These are phyloP conservation scores for Ornithoptera priamus DNA, from an alignment of 2,888 invertebrate genomes.

Conservation along the genomic window DNA sequence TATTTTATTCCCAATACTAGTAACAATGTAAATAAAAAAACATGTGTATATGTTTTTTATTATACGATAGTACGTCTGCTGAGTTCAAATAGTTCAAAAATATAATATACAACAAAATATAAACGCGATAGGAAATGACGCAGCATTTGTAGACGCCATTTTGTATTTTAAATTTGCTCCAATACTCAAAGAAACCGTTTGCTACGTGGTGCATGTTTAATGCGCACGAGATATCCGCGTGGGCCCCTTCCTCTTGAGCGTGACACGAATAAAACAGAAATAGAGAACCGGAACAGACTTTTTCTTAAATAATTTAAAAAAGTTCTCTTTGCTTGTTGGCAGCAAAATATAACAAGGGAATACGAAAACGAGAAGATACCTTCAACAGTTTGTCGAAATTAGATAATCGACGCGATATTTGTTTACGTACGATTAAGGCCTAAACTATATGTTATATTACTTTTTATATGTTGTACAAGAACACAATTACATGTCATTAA, in stretches of 20 bases:
- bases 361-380: background rate
- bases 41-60: no score
- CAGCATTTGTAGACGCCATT: background rate
- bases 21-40: no score
- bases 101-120: background rate
- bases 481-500: background rate
- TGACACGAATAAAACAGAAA: conserved; percentile 17
- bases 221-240: conserved; percentile 18
- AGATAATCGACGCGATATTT: no score
- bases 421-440: no score
- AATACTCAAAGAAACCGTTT: conserved; percentile 20
- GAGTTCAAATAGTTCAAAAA: background rate
- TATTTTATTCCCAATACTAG: no score
- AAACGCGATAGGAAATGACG: background rate
- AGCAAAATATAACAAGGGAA: no score
- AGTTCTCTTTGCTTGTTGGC: no score
- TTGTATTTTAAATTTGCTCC: conserved; percentile 17
- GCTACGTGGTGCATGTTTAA: conserved; percentile 24
- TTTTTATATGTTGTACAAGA: background rate
- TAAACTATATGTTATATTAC: background rate
- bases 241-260: conserved; percentile 15
- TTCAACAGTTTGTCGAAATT: no score
- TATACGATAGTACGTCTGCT: background rate
- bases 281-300: conserved; percentile 5
- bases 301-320: background rate